Conservation (phyloP, 37 sponge, comb jelly and placozoan genomes). For the Ianthella basta region DNA sequence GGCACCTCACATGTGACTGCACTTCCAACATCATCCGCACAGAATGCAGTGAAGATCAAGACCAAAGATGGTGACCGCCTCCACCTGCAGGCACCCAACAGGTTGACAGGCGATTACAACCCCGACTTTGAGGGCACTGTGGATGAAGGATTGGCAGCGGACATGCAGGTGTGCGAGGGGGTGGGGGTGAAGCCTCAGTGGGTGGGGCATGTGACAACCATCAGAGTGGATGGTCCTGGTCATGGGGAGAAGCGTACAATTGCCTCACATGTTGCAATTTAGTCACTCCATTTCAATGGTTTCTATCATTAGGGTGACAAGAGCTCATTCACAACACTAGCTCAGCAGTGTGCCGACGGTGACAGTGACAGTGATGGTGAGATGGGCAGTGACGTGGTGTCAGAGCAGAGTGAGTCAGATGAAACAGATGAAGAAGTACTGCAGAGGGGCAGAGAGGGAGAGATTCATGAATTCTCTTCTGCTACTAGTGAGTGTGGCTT, state of each 20-base stretch:
- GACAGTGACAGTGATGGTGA: not conserved
- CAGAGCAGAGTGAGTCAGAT: constrained; percentile 6
- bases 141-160: not conserved
- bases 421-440: constrained; percentile 26
- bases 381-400: not conserved
- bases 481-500: constrained; percentile 7
- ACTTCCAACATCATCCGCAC: too few relatives aligned
- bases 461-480: constrained; percentile 7
- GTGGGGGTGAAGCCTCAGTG: not conserved
- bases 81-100: constrained; percentile 65
- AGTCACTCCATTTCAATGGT: too few relatives aligned
- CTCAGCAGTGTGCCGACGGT: too few relatives aligned
- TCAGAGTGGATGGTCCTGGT: too few relatives aligned
- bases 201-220: not conserved
- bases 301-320: too few relatives aligned
- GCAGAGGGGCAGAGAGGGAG: constrained; percentile 22
- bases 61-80: constrained; percentile 65
- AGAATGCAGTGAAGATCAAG: constrained; percentile 60
- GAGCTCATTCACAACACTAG: too few relatives aligned
- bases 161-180: not conserved
- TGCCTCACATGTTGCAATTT: too few relatives aligned
- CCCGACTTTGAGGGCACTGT: constrained; percentile 77
- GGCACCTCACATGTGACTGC: not conserved
- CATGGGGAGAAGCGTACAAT: too few relatives aligned
- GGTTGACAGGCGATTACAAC: constrained; percentile 77